Base-by-base conservation (phyloP, 2,888 invertebrate species). In the Eilema caniola region DNA sequence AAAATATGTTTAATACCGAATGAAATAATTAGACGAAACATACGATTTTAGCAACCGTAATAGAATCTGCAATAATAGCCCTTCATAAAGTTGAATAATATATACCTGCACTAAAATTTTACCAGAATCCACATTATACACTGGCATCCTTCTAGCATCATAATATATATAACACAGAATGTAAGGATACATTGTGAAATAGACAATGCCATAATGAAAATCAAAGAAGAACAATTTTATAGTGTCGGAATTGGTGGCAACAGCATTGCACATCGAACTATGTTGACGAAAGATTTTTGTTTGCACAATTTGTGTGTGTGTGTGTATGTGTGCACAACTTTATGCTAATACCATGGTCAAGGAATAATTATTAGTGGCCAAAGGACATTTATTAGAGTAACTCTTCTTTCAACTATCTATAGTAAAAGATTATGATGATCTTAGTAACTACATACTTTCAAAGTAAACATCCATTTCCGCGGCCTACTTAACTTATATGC, bases 341-440 rank as follows among this genome's bases (percentile, higher is more conserved):
- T 67, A 63, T 41, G 72, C 62, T 71, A 65, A 57, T 56, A 66
- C 25, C 57, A 72, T 25, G 65, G 64, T 56, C 72, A 71, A 62
- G 24, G 37, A 53, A 70, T 62, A 62, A 62, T 60, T 14, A 59
- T 28, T 66, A 24, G 12, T 3, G 31, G 41, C 3, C 24, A 41
- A 60, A 24, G 53, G n/a, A 53, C n/a, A 53, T 53, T 47, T 33
- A 7, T 4, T 28, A n/a, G n/a, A n/a, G n/a, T n/a, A n/a, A n/a
- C n/a, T n/a, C n/a, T n/a, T n/a, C 2, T 28, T 28, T 28, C 7
- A 7, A 47, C 47, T 20, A 47, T n/a, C 2, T 53, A n/a, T 20
- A 11, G 7, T 37, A 37, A 3, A 41, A 41, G 16, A n/a, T n/a
- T 8, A 53, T n/a, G 10, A 20, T n/a, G n/a, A 53, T 53, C 41